Conservation (phyloP, 92 coral and sea anemone species). For the Montipora capitata region DNA sequence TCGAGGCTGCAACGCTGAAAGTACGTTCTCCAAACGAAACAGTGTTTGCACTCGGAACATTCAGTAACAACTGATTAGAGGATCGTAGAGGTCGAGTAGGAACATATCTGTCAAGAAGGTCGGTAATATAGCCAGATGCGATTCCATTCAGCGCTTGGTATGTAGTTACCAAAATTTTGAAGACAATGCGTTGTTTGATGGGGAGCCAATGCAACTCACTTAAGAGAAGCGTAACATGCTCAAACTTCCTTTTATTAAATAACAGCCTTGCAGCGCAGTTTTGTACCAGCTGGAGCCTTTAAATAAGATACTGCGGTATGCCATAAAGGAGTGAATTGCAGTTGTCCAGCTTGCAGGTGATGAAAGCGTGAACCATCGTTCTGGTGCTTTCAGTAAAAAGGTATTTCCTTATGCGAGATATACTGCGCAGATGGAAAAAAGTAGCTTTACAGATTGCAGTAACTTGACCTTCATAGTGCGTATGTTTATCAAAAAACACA, state of each 20-base stretch:
- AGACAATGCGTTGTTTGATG: background rate
- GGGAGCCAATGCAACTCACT: too few relatives aligned
- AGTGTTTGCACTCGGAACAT: too few relatives aligned
- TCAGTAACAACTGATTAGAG: too few relatives aligned
- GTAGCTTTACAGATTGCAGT: constrained; percentile 20
- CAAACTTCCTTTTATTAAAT: background rate
- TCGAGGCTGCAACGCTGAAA: too few relatives aligned
- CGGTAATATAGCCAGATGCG: background rate
- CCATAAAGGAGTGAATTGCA: too few relatives aligned
- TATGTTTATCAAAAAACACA: too few relatives aligned
- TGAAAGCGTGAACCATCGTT: constrained; percentile 18
- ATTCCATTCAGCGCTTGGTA: background rate
- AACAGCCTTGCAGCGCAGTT: constrained; percentile 43
- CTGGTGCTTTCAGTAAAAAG: background rate
- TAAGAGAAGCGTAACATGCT: constrained; percentile 16
- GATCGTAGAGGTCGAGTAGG: too few relatives aligned
- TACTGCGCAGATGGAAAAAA: constrained; percentile 22
- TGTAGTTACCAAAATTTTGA: background rate
- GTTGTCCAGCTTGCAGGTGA: background rate
- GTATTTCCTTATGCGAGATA: background rate
- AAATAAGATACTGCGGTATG: constrained; percentile 16
- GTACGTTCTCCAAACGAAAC: too few relatives aligned
- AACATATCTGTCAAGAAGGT: too few relatives aligned
- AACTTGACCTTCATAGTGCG: constrained; percentile 8
- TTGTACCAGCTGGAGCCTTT: background rate